Conservation (phyloP, 2,888 invertebrate genomes). For the Bombyx huttoni region DNA sequence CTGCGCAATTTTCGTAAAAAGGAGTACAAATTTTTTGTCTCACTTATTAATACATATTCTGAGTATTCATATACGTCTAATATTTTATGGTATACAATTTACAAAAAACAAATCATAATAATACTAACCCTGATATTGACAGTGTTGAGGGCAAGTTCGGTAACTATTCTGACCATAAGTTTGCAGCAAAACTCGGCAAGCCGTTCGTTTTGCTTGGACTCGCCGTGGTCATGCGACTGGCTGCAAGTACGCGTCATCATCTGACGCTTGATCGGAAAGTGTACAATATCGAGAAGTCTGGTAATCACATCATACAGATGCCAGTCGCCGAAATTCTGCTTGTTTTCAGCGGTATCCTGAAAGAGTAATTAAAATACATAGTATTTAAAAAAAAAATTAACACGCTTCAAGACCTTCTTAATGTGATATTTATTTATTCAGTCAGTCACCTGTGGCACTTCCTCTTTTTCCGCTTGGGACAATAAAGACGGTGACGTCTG, state of each 20-base stretch:
- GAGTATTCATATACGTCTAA: too few species aligned
- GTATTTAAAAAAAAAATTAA: neutral
- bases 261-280: slow-evolving; percentile 79
- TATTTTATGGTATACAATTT: too few species aligned
- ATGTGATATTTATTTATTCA: neutral
- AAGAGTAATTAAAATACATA: slow-evolving; percentile 1
- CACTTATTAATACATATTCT: too few species aligned
- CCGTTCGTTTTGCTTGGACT: slow-evolving; percentile 68
- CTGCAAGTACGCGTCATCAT: slow-evolving; percentile 63
- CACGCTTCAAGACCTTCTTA: neutral
- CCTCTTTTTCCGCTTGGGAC: slow-evolving; percentile 39
- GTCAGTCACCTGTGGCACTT: slow-evolving; percentile 28
- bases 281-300: slow-evolving; percentile 84
- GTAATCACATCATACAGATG: slow-evolving; percentile 87
- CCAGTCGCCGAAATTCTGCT: slow-evolving; percentile 60
- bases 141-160: slow-evolving; percentile 78
- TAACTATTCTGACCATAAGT: slow-evolving; percentile 85
- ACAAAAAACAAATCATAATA: neutral
- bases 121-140: slow-evolving; percentile 33
- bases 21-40: too few species aligned
- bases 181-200: slow-evolving; percentile 81
- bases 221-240: slow-evolving; percentile 55
- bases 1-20: too few species aligned
- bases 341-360: slow-evolving; percentile 29
- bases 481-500: slow-evolving; percentile 57